phyloP scores from a whole-genome alignment of 2,113 vertebrate genomes.

The Pteronura brasiliensis region DNA sequence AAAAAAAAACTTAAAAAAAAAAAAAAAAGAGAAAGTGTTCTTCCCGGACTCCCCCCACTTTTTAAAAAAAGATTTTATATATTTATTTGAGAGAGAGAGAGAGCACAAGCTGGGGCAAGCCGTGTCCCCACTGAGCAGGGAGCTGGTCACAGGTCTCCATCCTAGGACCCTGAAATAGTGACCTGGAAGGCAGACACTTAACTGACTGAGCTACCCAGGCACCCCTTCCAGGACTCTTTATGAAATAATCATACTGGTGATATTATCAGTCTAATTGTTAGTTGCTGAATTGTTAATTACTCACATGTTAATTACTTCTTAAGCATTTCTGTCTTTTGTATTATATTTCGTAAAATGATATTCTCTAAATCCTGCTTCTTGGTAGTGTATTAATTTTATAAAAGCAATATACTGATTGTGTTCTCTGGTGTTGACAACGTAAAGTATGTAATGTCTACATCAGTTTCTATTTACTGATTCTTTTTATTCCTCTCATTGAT shows the following conservation, averaged over 20 bases:
- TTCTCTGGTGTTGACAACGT: background rate
- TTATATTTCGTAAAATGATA: background rate
- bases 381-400: background rate
- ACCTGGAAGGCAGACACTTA: no score
- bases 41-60: background rate
- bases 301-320: background rate
- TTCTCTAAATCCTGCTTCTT: background rate
- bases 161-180: no score
- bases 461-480: background rate
- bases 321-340: background rate
- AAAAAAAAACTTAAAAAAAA: background rate
- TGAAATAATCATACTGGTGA: background rate
- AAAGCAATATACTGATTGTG: background rate
- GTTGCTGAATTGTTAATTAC: background rate
- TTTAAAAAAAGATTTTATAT: no score
- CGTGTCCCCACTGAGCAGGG: no score
- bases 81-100: no score
- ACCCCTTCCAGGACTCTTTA: background rate
- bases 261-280: background rate
- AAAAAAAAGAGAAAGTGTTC: background rate
- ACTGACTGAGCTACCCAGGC: no score
- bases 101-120: no score
- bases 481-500: background rate
- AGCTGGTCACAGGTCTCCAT: no score
- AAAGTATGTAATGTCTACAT: background rate